These are phyloP conservation scores for Drosophila mojavensis DNA, from an alignment of 1,140 invertebrate genomes.

Conservation along the genomic window DNA sequence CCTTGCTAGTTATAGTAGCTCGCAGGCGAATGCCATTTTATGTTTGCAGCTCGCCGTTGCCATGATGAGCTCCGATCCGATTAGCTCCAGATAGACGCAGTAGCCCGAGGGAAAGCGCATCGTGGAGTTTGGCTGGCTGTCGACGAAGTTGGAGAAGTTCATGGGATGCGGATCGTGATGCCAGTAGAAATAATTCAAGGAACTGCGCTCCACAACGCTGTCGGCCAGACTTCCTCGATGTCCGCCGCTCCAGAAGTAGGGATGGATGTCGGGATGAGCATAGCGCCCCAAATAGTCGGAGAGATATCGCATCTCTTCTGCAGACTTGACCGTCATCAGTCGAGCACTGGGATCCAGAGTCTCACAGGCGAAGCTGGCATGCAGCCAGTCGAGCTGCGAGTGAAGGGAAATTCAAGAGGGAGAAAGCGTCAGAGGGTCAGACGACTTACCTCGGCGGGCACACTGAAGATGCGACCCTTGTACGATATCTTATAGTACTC, in stretches of 20 bases:
- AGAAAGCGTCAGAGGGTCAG: neutral
- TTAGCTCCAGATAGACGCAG: constrained; percentile 51
- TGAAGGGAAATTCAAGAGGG: neutral
- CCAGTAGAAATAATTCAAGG: constrained; percentile 53
- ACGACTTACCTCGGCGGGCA: constrained; percentile 49
- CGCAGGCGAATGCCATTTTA: constrained; percentile 52
- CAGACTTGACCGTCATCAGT: constrained; percentile 34
- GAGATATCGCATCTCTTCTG: constrained; percentile 35
- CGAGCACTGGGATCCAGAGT: constrained; percentile 35
- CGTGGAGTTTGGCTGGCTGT: neutral
- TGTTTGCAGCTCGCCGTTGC: constrained; percentile 21
- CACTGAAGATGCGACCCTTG: constrained; percentile 52
- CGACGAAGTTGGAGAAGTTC: constrained; percentile 51
- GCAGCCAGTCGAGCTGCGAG: constrained; percentile 52
- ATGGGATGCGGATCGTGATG: constrained; percentile 48
- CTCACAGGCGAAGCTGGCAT: constrained; percentile 57
- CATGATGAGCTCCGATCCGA: constrained; percentile 39
- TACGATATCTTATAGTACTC: constrained; percentile 60
- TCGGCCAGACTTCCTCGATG: constrained; percentile 47
- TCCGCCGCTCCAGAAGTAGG: constrained; percentile 56
- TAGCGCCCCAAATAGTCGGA: constrained; percentile 24
- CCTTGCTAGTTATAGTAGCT: constrained; percentile 4
- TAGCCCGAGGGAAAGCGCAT: constrained; percentile 18
- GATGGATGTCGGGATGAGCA: constrained; percentile 41
- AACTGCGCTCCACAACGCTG: constrained; percentile 8